Evolutionary conservation across 2,888 invertebrate genomes (phyloP), one percentile per base, ranked within the genome.

Genomic region (Nowickia ferox): DNA sequence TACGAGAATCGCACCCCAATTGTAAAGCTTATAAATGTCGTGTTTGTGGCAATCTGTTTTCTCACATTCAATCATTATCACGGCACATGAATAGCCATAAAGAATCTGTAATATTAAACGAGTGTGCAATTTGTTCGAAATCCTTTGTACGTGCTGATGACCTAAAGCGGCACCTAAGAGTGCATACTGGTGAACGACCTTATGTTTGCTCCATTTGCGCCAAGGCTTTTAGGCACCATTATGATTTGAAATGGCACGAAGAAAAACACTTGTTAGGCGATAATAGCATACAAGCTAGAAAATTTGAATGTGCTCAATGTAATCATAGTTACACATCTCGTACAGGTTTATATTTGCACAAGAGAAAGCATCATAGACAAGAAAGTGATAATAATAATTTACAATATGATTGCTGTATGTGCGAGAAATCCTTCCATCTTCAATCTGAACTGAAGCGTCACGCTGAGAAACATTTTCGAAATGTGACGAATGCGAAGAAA

Each of bases 71-170:
- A 65, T 88, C 88, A 2, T 61, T 88, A 40, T 88, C 87, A 6
- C 87, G 88, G 10, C 88, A 88, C 44, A 87, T 88, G 87, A 86
- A 85, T n/a, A 78, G 44, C 6, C 88, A 88, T 48, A 84, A 80
- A 61, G 19, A 59, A 1, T 15, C 48, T 4, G 44, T 79, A 17
- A 19, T 75, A n/a, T 82, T 77, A 46, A 59, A 86, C 10, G 46
- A 66, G 15, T 88, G 88, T 19, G 46, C 71, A 2, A 63, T 55
- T 46, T 88, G 88, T 57, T 19, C 57, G 9, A 87, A 87, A 77
- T 13, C 69, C 0, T 88, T 88, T 78, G 30, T 82, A 30, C 87
- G 87, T 8, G 53, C 46, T 1, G 86, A 87, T 38, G 87, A 87
- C 40, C 65, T 84, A 42, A 84, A 81, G 42, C 88, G 88, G n/a